Conservation (phyloP, 2,888 invertebrate genomes). For the Panzeria rudis region DNA sequence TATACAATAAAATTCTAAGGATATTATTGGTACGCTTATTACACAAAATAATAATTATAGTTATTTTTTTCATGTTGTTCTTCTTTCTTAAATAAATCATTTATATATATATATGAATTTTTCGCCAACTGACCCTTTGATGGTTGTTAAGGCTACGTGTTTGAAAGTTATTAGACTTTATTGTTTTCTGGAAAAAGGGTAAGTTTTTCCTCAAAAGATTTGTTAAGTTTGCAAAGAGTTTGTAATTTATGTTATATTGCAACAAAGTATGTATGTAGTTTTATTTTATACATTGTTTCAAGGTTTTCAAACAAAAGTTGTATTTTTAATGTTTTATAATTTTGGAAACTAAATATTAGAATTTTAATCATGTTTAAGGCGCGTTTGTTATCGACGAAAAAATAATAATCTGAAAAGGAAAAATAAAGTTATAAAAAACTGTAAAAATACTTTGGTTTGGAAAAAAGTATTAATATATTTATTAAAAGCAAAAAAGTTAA, state of each 20-base stretch:
- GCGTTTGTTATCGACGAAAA: constrained; percentile 21
- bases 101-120: constrained; percentile 36
- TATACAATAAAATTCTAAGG: neutral
- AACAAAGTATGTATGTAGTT: neutral
- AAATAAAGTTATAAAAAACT: neutral
- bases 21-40: constrained; percentile 33
- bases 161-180: constrained; percentile 54
- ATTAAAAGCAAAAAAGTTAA: neutral
- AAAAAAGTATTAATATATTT: neutral
- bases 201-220: neutral
- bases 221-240: neutral
- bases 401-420: neutral
- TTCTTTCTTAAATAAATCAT: constrained; percentile 29
- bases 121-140: constrained; percentile 45
- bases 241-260: neutral
- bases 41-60: constrained; percentile 42
- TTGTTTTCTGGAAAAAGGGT: neutral
- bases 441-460: neutral
- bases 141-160: constrained; percentile 52
- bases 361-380: constrained; percentile 12
- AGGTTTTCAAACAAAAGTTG: neutral
- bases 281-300: neutral
- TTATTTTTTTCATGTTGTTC: constrained; percentile 8
- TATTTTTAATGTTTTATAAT: neutral
- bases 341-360: constrained; percentile 17